Evolutionary conservation across 2,888 invertebrate genomes (phyloP), one percentile per base, ranked within the genome.

Genomic region (Asteroscopus sphinx): DNA sequence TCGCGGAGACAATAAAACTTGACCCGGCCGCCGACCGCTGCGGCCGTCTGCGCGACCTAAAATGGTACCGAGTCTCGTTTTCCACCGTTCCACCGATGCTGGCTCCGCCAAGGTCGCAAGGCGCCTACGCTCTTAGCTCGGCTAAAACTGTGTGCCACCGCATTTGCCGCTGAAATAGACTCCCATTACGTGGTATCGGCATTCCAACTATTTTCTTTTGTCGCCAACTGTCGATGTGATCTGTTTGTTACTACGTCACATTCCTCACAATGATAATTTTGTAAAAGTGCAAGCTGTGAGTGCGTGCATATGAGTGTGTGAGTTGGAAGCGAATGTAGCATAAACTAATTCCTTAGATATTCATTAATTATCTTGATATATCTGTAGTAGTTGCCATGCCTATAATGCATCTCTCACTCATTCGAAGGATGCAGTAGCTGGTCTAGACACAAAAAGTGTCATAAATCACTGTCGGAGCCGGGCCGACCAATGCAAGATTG

Each of bases 11-110:
- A 90, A 92, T 93, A 94, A 92, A 94, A 93, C 88, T 89, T 88
- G 92, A 93, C 87, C 92, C 90, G 81, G 78, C 80, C 72, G 80
- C 77, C 83, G 89, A 82, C 87, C 87, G 88, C 80, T 79, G 83
- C 86, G 87, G 78, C 81, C 79, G 88, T 86, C 87, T 82, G 79
- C 89, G 89, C 85, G 82, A 82, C 94, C 94, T 92, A 94, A 94
- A 94, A 93, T 93, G 94, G 94, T 90, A 82, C 82, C 89, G 89
- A 88, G 90, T 88, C 91, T 91, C 90, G 79, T 88, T 90, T 89
- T 90, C 90, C 90, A 85, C 88, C 83, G 87, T 85, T 89, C 89
- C 88, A 84, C 85, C 83, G 86, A 78, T 83, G 87, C 86, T 86
- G 84, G 80, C 82, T 79, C 74, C 76, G 83, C 85, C 92, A 92